Evolutionary conservation across 2,113 vertebrate species (phyloP).

Genomic region (Pachycephala philippinensis): DNA sequence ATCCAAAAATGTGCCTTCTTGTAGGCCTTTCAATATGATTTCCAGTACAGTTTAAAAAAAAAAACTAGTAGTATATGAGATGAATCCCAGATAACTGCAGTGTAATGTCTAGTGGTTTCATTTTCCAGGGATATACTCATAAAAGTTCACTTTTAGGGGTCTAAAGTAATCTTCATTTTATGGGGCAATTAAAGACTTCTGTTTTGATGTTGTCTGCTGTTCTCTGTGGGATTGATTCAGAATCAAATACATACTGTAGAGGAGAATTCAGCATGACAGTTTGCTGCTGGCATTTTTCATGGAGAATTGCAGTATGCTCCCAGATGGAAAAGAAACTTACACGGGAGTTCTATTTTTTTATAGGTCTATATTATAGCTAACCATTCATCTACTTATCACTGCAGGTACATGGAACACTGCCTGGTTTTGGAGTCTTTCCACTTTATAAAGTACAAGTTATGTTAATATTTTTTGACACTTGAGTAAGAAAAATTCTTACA

Average conservation of each 20-base stretch:
- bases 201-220: background rate
- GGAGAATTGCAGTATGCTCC: background rate
- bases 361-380: background rate
- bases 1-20: background rate
- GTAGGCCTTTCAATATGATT: background rate
- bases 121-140: background rate
- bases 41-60: background rate
- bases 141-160: background rate
- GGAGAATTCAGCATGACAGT: background rate
- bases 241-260: background rate
- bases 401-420: constrained; percentile 63
- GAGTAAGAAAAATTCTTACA: constrained; percentile 29
- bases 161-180: background rate
- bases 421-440: constrained; percentile 31
- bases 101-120: background rate
- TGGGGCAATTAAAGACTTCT: background rate
- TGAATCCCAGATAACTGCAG: background rate
- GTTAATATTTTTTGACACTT: constrained; percentile 58
- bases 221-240: background rate
- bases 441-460: constrained; percentile 42
- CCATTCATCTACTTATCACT: constrained; percentile 27
- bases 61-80: background rate
- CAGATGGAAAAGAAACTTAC: constrained; percentile 19
- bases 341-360: background rate
- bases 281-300: background rate